A percentile compares a stretch with the other conserved stretches of the same genome.
Conservation (phyloP, 2,113 vertebrate genomes). For the Nothoprocta perdicaria region DNA sequence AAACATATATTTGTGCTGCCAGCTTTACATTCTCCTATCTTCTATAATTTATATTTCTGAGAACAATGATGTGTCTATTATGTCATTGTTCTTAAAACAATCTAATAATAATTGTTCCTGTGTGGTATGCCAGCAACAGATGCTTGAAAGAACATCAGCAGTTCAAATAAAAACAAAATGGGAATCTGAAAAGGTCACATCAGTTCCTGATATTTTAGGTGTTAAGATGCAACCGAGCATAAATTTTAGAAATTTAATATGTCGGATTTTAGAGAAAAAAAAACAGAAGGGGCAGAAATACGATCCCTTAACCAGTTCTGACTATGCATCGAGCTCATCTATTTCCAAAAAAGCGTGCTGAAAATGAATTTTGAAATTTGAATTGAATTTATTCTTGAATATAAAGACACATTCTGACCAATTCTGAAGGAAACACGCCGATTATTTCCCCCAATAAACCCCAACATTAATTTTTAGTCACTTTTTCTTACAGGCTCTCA, state of each 20-base stretch:
- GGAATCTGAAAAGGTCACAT: slow-evolving; percentile 52
- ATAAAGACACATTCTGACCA: neutral
- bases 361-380: neutral
- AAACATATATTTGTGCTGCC: neutral
- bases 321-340: neutral
- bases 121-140: slow-evolving; percentile 9
- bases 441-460: neutral
- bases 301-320: neutral
- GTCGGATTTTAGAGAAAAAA: neutral
- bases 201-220: slow-evolving; percentile 21
- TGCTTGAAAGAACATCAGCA: neutral
- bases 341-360: neutral
- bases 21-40: neutral
- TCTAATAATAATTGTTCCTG: slow-evolving; percentile 21
- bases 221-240: slow-evolving; percentile 34
- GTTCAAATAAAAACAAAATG: slow-evolving; percentile 31
- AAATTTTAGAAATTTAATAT: slow-evolving; percentile 36
- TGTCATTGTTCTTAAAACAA: slow-evolving; percentile 26
- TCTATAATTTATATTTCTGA: neutral
- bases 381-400: neutral
- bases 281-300: neutral
- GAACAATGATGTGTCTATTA: neutral
- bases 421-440: neutral
- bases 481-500: neutral
- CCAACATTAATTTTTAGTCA: neutral